These are phyloP conservation scores for Nephrotoma appendiculata DNA, from an alignment of 2,888 invertebrate species.

Conservation along the genomic window DNA sequence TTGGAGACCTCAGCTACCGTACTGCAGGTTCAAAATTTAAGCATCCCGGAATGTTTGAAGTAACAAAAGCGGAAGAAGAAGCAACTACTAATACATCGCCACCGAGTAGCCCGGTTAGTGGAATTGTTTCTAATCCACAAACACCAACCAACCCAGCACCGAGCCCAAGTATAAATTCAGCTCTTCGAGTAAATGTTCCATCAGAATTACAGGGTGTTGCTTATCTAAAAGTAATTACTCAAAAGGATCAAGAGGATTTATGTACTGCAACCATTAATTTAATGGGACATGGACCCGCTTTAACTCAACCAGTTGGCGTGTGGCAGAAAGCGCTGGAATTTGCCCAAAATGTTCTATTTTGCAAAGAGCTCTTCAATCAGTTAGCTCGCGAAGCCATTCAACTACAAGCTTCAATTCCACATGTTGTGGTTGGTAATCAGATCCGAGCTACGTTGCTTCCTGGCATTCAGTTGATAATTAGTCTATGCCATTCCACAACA, in stretches of 20 bases:
- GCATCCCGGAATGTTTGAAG: slow-evolving; percentile 90
- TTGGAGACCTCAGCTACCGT: slow-evolving; percentile 90
- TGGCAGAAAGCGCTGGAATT: slow-evolving; percentile 97
- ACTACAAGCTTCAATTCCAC: slow-evolving; percentile 82
- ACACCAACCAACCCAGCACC: slow-evolving; percentile 31
- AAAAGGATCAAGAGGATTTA: slow-evolving; percentile 86
- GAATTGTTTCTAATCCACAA: slow-evolving; percentile 35
- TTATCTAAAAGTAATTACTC: slow-evolving; percentile 89
- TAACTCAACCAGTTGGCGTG: slow-evolving; percentile 48
- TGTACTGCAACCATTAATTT: slow-evolving; percentile 71
- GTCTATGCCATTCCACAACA: slow-evolving; percentile 73
- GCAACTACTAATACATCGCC: slow-evolving; percentile 35
- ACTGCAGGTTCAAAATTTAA: slow-evolving; percentile 91
- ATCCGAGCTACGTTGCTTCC: slow-evolving; percentile 91
- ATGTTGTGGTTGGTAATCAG: slow-evolving; percentile 94
- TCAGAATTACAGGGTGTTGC: slow-evolving; percentile 91
- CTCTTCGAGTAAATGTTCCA: slow-evolving; percentile 81
- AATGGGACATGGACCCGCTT: slow-evolving; percentile 57
- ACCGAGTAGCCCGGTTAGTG: slow-evolving; percentile 32
- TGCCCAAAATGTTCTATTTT: slow-evolving; percentile 92
- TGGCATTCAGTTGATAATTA: slow-evolving; percentile 83
- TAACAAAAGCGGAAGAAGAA: slow-evolving; percentile 82
- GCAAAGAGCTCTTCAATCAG: slow-evolving; percentile 90
- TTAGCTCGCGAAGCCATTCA: slow-evolving; percentile 91
- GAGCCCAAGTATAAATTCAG: slow-evolving; percentile 49